phyloP scores from a whole-genome alignment of 64 coral and sea anemone species.

The Acropora tenuis region DNA sequence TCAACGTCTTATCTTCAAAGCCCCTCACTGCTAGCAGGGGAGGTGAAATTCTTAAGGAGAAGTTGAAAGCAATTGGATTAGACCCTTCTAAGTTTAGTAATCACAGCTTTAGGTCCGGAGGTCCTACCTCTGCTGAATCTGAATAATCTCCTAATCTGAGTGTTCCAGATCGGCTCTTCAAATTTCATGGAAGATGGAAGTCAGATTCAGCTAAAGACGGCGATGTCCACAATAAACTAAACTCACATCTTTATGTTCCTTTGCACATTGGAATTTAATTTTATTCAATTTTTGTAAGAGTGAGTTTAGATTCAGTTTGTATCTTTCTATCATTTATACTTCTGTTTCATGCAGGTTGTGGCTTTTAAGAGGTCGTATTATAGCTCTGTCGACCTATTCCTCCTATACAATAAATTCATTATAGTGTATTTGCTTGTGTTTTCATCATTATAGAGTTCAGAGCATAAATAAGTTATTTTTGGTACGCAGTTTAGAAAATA shows the following conservation, averaged over 20 bases:
- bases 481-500: conserved; percentile 1
- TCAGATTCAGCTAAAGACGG: not conserved
- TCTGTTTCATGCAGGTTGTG: not conserved
- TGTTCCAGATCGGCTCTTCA: not conserved
- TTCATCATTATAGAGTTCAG: no score
- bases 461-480: not conserved
- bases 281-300: not conserved
- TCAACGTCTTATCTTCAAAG: conserved; percentile 4
- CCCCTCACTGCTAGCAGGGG: not conserved
- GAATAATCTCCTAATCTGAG: not conserved
- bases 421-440: not conserved
- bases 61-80: no score
- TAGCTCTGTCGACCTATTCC: not conserved
- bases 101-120: not conserved
- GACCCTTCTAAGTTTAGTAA: not conserved
- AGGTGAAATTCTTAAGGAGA: no score
- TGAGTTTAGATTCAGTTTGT: no score
- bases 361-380: not conserved
- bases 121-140: not conserved
- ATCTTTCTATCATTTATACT: no score
- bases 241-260: not conserved
- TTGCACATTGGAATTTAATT: no score
- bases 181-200: not conserved
- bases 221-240: not conserved
- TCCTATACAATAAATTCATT: not conserved